A percentile compares a stretch with the other conserved stretches of the same genome.
phyloP scores from a whole-genome alignment of 2,888 invertebrate species.

The Callimorpha dominula region DNA sequence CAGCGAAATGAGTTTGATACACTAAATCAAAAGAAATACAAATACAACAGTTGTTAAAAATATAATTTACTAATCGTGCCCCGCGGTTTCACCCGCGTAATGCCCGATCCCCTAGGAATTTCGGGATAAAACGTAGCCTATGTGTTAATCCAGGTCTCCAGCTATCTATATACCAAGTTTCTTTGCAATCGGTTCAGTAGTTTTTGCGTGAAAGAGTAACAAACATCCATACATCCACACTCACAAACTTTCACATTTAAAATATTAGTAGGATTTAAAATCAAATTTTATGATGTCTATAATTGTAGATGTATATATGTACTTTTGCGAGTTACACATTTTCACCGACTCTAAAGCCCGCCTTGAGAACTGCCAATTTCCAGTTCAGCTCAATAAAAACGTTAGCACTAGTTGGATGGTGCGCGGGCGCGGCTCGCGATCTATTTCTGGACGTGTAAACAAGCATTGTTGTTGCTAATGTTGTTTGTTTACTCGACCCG shows the following conservation, averaged over 20 bases:
- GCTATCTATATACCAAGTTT: no score
- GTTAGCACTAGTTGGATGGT: slow-evolving; percentile 6
- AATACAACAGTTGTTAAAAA: no score
- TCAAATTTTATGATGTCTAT: neutral
- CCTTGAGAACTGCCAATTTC: slow-evolving; percentile 18
- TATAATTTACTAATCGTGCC: no score
- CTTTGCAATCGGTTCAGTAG: no score
- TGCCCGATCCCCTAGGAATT: no score
- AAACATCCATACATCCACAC: no score
- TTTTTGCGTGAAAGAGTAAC: no score
- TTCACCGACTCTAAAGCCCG: neutral
- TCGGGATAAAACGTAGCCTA: no score
- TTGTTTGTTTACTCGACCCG: slow-evolving; percentile 52
- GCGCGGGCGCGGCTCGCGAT: slow-evolving; percentile 37
- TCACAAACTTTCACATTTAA: no score
- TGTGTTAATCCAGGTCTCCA: no score
- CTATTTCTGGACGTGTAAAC: slow-evolving; percentile 54
- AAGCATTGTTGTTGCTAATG: slow-evolving; percentile 53
- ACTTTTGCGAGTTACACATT: neutral
- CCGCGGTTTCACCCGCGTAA: no score
- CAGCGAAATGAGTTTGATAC: neutral
- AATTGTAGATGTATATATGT: neutral
- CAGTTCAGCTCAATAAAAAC: slow-evolving; percentile 30
- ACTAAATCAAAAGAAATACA: neutral
- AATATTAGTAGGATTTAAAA: no score